Base-by-base conservation (phyloP, 2,797 vertebrate genomes). In the Parotocinclus haroldoi region DNA sequence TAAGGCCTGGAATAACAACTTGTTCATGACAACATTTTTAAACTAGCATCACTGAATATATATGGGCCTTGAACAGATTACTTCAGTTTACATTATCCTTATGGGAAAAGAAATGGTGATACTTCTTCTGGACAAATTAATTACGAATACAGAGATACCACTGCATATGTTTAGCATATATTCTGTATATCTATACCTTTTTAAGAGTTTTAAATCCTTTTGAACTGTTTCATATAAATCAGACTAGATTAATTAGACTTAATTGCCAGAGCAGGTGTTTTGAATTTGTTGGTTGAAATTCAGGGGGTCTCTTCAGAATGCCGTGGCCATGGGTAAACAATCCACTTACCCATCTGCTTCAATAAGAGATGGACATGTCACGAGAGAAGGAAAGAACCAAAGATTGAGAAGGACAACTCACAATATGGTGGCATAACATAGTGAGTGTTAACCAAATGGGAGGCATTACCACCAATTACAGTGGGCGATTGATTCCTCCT, bases 231-330 rank as follows among this genome's bases (percentile, higher is more conserved):
- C 49, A 3, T 56, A 19, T 14, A 58, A 42, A 46, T 63, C 58
- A n/a, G 16, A 14, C 50, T 45, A n/a, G n/a, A 49, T 74, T 57
- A 74, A 75, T 77, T 60, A 77, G 61, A 39, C 17, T 55, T 12
- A 68, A 45, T 57, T 66, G 46, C 19, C 14, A 65, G 72, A 78
- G 78, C 72, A 79, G 72, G 74, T 78, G 74, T 80, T n/a, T 71
- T 37, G 45, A 54, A 67, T 77, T 62, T 64, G 62, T 66, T 57
- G 16, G 46, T 50, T 58, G 65, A 72, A 67, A 68, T 76, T 69
- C 63, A 13, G 57, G 48, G 36, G 42, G 68, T 65, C 75, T 52
- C 76, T 75, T 78, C 69, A 64, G 69, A 71, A 76, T 18, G 46
- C 66, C 63, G 45, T 66, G 73, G 75, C 66, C 59, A 70, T 60